Conservation (phyloP, 1,140 invertebrate species). For the Melanaphis sacchari region DNA sequence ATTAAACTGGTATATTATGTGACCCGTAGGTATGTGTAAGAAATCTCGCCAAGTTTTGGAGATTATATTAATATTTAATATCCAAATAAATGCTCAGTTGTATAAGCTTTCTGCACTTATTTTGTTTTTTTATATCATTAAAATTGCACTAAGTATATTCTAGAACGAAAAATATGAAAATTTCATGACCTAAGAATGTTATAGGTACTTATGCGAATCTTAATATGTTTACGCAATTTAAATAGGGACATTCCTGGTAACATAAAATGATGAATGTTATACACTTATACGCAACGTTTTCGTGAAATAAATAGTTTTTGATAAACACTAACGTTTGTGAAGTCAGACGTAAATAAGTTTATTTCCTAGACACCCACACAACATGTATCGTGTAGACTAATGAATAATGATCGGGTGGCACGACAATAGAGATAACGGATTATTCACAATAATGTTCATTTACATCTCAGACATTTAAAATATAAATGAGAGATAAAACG, state of each 20-base stretch:
- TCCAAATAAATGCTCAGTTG: no score
- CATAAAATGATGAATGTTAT: background rate
- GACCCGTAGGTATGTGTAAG: background rate
- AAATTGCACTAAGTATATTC: background rate
- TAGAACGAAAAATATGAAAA: background rate
- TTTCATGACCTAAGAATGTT: background rate
- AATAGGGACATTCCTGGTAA: background rate
- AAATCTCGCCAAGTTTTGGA: background rate
- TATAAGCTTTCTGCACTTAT: background rate
- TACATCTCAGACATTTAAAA: background rate
- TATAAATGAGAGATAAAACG: background rate
- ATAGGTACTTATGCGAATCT: background rate
- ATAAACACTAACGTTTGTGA: background rate
- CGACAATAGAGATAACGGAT: background rate
- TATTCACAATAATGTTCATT: background rate
- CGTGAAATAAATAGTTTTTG: slow-evolving; percentile 2
- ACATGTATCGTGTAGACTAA: background rate
- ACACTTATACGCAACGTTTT: background rate
- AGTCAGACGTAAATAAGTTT: background rate
- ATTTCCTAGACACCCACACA: background rate
- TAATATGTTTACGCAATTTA: background rate
- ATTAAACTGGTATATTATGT: background rate
- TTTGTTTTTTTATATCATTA: background rate
- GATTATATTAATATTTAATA: background rate
- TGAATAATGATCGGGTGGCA: background rate